Evolutionary conservation across 2,888 invertebrate species (phyloP).

Genomic region (Lasioglossum calceatum): DNA sequence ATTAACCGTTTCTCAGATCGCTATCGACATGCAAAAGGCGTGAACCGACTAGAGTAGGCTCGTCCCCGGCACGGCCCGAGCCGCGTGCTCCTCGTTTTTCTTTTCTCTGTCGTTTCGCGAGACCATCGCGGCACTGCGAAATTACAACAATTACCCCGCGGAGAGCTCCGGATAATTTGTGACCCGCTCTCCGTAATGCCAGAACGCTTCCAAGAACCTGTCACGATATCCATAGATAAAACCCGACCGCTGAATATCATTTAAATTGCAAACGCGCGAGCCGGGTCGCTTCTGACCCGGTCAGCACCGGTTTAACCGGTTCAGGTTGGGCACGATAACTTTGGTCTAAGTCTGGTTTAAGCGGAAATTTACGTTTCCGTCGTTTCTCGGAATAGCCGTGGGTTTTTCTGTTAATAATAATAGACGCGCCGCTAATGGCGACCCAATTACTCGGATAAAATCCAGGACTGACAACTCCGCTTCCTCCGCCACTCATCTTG

Average conservation of each 20-base stretch:
- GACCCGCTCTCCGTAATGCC: not conserved
- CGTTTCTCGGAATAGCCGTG: not conserved
- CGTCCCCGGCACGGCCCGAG: not conserved
- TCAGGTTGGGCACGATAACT: not conserved
- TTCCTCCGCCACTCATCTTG: not conserved
- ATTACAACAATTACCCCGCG: constrained; percentile 3
- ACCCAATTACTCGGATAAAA: not conserved
- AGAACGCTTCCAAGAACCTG: not conserved
- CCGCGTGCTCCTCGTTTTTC: not conserved
- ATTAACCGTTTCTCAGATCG: constrained; percentile 16
- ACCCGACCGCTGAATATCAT: not conserved
- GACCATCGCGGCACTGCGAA: not conserved
- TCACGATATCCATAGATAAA: constrained; percentile 2
- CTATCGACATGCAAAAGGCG: constrained; percentile 38
- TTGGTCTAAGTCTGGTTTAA: too few relatives aligned
- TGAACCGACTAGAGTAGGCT: constrained; percentile 12
- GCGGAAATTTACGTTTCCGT: not conserved
- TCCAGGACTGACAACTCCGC: not conserved
- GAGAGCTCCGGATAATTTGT: not conserved
- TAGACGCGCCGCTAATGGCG: not conserved
- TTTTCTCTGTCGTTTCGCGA: not conserved
- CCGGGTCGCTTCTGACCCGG: not conserved
- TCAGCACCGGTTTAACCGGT: not conserved
- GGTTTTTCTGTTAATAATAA: not conserved
- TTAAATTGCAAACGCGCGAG: not conserved